Evolutionary conservation across 2,888 invertebrate species (phyloP).

Genomic region (Tanytarsus gracilentus): DNA sequence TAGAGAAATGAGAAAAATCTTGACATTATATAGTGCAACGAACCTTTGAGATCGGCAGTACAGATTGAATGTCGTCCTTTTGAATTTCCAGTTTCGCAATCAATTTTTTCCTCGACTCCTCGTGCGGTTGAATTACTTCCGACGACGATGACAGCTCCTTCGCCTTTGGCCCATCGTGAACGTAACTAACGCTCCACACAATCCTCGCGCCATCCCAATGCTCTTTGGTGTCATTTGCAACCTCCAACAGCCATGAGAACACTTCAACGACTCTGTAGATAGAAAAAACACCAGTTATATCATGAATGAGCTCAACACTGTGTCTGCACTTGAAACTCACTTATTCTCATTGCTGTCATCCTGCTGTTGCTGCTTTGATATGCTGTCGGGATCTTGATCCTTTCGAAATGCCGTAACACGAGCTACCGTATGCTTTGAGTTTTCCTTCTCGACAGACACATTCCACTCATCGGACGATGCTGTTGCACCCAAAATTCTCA

Average conservation of each 20-base stretch:
- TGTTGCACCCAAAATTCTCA: constrained; percentile 74
- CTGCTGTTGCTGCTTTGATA: constrained; percentile 31
- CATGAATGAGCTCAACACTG: background rate
- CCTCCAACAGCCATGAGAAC: constrained; percentile 85
- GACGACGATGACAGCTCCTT: constrained; percentile 36
- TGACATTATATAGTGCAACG: constrained; percentile 17
- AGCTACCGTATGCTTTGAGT: constrained; percentile 76
- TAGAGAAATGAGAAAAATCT: constrained; percentile 1
- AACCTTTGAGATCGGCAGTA: constrained; percentile 89
- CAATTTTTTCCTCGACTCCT: constrained; percentile 52
- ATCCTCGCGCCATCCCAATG: constrained; percentile 74
- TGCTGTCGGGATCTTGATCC: constrained; percentile 43
- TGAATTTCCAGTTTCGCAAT: constrained; percentile 80
- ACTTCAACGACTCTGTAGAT: constrained; percentile 60
- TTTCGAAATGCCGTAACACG: constrained; percentile 76
- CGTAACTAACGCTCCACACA: constrained; percentile 76
- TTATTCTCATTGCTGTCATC: constrained; percentile 31
- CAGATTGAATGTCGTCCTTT: constrained; percentile 89
- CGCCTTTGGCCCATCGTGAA: constrained; percentile 49
- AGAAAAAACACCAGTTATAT: background rate
- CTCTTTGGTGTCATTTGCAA: constrained; percentile 67
- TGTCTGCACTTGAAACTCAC: constrained; percentile 28
- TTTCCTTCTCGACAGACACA: constrained; percentile 70
- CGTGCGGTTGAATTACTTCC: constrained; percentile 37
- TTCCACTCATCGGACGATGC: constrained; percentile 74